These are phyloP conservation scores for Panthera leo DNA, from an alignment of 2,113 vertebrate genomes.

Conservation along the genomic window DNA sequence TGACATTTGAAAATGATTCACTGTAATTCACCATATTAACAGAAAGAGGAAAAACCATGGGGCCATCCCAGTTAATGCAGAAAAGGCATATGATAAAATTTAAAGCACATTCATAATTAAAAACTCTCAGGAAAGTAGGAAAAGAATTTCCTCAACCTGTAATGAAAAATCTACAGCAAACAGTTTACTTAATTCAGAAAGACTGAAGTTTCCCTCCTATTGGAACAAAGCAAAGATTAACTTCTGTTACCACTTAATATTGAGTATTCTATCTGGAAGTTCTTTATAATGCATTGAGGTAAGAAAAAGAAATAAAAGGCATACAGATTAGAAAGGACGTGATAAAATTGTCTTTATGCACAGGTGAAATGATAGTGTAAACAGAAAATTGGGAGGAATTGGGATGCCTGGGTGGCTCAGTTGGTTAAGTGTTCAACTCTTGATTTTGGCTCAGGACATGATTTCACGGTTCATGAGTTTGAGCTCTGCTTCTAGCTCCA, in stretches of 20 bases:
- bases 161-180: background rate
- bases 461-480: too few species aligned
- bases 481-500: too few species aligned
- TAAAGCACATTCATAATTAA: background rate
- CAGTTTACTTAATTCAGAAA: background rate
- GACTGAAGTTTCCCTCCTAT: background rate
- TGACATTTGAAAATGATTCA: conserved; percentile 46
- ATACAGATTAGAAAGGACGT: background rate
- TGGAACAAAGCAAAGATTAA: background rate
- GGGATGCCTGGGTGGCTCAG: too few species aligned
- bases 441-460: too few species aligned
- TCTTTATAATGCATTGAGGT: background rate
- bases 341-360: background rate
- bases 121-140: background rate
- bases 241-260: background rate
- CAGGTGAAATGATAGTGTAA: background rate
- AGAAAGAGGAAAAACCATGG: background rate
- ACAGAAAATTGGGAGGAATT: background rate
- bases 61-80: background rate
- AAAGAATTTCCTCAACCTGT: background rate
- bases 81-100: background rate
- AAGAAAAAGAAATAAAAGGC: background rate
- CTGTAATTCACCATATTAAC: background rate
- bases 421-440: too few species aligned
- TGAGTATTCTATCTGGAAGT: background rate